Base-by-base conservation (phyloP, 2,113 vertebrate species). In the Nematolebias whitei region DNA sequence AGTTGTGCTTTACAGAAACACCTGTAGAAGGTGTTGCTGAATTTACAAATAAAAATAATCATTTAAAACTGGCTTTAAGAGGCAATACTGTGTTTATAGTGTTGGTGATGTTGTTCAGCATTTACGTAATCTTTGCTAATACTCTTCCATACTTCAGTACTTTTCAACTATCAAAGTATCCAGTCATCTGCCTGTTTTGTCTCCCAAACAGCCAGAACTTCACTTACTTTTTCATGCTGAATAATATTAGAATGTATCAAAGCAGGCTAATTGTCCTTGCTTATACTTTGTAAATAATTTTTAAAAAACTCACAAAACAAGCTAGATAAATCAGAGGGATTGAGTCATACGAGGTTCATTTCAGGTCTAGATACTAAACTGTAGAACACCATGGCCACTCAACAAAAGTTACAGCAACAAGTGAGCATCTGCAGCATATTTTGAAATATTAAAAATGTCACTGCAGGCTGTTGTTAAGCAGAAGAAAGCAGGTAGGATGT, bases 131-230 rank as follows among this genome's bases (percentile, higher is more conserved):
- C 55, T 15, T 20, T 24, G 40, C 66, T 54, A 47, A 61, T 58
- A 19, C 66, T 69, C 50, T 63, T 44, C 5, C 55, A 1, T 26
- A 40, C 59, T 74, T 63, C 74, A 20, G 53, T 15, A 52, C 14
- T 23, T 14, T 67, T 71, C 57, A 54, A 54, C 48, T 53, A 39
- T 64, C 38, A 23, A 20, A 29, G 29, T 64, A 35, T 14, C 38
- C 16, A 12, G 35, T 35, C 40, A 11, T 53, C 26, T 40, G 16
- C 54, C 19, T n/a, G n/a, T n/a, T 70, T 29, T 19, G 10, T 39
- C 52, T 35, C 56, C 44, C 61, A 23, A 83, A 60, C 32, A 72
- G 56, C 32, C 32, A 49, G 66, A 80, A 75, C 72, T 84, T 83
- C 55, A 40, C 52, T 41, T 35, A 43, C 64, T 61, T 57, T 71